Base-by-base conservation (phyloP, 2,113 vertebrate genomes). In the Phrynosoma platyrhinos region DNA sequence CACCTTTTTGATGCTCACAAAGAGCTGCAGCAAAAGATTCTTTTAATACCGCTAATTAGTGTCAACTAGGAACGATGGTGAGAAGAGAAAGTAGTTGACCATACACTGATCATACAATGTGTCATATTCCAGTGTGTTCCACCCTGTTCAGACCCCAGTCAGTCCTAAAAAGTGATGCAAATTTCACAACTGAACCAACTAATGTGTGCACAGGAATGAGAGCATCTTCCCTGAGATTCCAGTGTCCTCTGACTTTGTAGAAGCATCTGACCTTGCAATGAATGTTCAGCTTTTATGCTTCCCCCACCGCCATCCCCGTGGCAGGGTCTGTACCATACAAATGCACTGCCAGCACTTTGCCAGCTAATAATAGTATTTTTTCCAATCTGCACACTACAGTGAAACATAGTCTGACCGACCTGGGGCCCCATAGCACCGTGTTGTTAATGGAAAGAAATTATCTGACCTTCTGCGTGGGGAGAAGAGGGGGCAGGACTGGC, bases 391-490 rank as follows among this genome's bases (percentile, higher is more conserved):
- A 82, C 36, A 71, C 21, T 78, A 42, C 69, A 18, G 36, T 55
- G 76, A 84, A 89, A 71, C 32, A 20, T 66, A 1, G 0, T 27
- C 9, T 80, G 53, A 9, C 40, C 62, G 21, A 76, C 53, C 55
- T 42, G 27, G 47, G 74, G 42, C 36, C 80, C 84, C 83, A 42
- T 75, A 75, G 30, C 82, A 76, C 66, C 62, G 30, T 10, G 47
- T n/a, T 85, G 82, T 85, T 92, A 71, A 40, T 74, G 27, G n/a
- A 84, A 83, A 55, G 47, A 52, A 78, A 52, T 27, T 2, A 32
- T 52, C 76, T 88, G 68, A 30, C 66, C 30, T 47, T 75, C 77
- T 1, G 0, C 58, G n/a, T 40, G 25, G 53, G 64, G 42, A 88
- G 55, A 77, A 82, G 42, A 5, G 47, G 32, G 36, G 32, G 36